A percentile compares a stretch with the other conserved stretches of the same genome.
Conservation (phyloP, 2,113 vertebrate species). For the Marmota monax region DNA sequence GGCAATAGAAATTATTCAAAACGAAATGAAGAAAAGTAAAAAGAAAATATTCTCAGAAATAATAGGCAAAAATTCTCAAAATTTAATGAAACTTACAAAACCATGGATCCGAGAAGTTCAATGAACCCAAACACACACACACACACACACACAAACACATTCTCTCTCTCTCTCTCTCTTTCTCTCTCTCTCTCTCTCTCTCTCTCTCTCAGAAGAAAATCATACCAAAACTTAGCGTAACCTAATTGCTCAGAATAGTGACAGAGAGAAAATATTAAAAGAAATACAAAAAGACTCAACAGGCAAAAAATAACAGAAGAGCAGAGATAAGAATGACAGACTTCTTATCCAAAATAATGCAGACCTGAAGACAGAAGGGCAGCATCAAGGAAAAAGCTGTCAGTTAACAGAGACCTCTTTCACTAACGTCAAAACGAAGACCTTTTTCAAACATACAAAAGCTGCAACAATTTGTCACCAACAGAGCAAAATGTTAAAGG, state of each 20-base stretch:
- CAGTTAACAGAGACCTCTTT: neutral
- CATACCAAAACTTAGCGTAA: neutral
- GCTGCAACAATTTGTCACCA: neutral
- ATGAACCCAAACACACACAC: neutral
- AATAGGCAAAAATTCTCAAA: neutral
- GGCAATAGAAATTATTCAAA: constrained; percentile 5
- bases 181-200: no score
- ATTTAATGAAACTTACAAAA: constrained; percentile 4
- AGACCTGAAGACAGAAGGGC: neutral
- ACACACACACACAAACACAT: neutral
- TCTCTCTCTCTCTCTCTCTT: no score
- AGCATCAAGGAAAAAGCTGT: neutral
- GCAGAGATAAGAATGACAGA: neutral
- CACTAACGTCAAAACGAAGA: neutral
- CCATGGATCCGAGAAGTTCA: neutral
- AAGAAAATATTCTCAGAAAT: neutral
- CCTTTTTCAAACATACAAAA: constrained; percentile 17
- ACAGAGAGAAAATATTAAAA: neutral
- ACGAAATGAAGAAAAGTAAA: neutral
- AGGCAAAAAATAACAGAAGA: neutral
- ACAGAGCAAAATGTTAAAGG: neutral
- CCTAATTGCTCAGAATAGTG: neutral
- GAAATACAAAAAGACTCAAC: neutral
- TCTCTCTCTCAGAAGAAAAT: neutral
- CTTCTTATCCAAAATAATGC: neutral